A percentile compares a stretch with the other conserved stretches of the same genome.
phyloP scores from a whole-genome alignment of 2,888 invertebrate species.

The Apamea monoglypha region DNA sequence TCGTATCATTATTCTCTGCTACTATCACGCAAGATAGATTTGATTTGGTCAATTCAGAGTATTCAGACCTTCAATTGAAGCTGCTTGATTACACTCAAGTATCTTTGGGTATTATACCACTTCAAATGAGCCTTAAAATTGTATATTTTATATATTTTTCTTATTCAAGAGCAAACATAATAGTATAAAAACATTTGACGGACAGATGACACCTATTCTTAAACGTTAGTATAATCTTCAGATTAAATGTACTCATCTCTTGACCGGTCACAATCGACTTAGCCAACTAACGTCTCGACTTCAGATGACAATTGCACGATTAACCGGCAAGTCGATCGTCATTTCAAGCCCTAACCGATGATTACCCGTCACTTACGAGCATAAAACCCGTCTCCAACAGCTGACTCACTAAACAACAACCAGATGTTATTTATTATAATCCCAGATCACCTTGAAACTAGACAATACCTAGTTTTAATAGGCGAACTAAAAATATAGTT shows the following conservation, averaged over 20 bases:
- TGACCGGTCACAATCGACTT: constrained; percentile 6
- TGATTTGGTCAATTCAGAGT: constrained; percentile 57
- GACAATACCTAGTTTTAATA: constrained; percentile 53
- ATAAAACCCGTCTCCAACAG: constrained; percentile 33
- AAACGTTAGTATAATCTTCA: not conserved
- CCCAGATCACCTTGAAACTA: constrained; percentile 60
- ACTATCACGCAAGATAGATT: constrained; percentile 56
- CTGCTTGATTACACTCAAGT: constrained; percentile 53
- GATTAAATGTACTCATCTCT: not conserved
- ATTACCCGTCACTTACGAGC: constrained; percentile 25
- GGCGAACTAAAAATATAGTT: constrained; percentile 48
- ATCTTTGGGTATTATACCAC: constrained; percentile 25
- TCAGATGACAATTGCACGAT: constrained; percentile 21
- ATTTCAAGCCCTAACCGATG: constrained; percentile 32
- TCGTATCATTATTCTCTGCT: constrained; percentile 61
- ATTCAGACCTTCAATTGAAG: constrained; percentile 50
- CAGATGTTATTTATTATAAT: constrained; percentile 56
- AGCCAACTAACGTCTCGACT: constrained; percentile 3
- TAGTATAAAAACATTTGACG: not conserved
- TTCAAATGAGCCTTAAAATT: constrained; percentile 23
- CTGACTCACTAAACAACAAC: constrained; percentile 46
- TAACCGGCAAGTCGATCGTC: constrained; percentile 14
- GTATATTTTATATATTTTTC: constrained; percentile 12
- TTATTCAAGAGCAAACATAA: not conserved
- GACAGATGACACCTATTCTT: not conserved